These are phyloP conservation scores for Chrysolina haemoptera DNA, from an alignment of 2,888 invertebrate genomes.

Conservation along the genomic window DNA sequence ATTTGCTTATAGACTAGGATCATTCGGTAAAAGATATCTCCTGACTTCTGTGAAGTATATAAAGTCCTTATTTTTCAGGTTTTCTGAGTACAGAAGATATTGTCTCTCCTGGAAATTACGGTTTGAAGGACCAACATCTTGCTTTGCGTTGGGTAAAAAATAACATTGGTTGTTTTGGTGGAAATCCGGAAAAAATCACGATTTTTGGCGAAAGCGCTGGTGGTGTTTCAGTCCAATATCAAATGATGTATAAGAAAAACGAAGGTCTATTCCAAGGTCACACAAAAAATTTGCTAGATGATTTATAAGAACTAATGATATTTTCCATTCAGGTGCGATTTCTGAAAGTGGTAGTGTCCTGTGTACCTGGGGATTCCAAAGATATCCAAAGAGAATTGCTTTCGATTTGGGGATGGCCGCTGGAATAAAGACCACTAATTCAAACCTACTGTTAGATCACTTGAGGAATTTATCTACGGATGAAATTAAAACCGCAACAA, in stretches of 20 bases:
- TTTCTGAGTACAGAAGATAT: slow-evolving; percentile 57
- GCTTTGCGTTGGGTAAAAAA: slow-evolving; percentile 55
- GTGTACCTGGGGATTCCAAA: slow-evolving; percentile 58
- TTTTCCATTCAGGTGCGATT: slow-evolving; percentile 55
- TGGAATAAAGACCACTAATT: slow-evolving; percentile 46
- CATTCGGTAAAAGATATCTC: slow-evolving; percentile 54
- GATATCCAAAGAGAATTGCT: slow-evolving; percentile 55
- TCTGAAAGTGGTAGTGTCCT: slow-evolving; percentile 63
- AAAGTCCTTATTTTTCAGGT: slow-evolving; percentile 43
- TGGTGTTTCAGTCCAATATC: slow-evolving; percentile 51
- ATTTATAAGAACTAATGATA: background rate
- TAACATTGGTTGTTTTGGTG: slow-evolving; percentile 56
- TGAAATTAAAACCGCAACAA: slow-evolving; percentile 32
- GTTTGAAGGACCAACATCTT: slow-evolving; percentile 57
- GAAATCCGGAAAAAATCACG: slow-evolving; percentile 53
- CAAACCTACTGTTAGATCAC: slow-evolving; percentile 52
- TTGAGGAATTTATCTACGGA: slow-evolving; percentile 47
- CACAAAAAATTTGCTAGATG: too few species aligned
- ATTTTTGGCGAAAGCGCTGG: slow-evolving; percentile 59
- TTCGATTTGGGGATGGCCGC: slow-evolving; percentile 53
- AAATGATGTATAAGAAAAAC: slow-evolving; percentile 50
- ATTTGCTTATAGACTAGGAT: slow-evolving; percentile 59
- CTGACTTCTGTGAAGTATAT: background rate
- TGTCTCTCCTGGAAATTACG: slow-evolving; percentile 57
- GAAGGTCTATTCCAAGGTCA: slow-evolving; percentile 57